These are phyloP conservation scores for Toxotes chatareus DNA, from an alignment of 2,113 vertebrate genomes.

Conservation along the genomic window DNA sequence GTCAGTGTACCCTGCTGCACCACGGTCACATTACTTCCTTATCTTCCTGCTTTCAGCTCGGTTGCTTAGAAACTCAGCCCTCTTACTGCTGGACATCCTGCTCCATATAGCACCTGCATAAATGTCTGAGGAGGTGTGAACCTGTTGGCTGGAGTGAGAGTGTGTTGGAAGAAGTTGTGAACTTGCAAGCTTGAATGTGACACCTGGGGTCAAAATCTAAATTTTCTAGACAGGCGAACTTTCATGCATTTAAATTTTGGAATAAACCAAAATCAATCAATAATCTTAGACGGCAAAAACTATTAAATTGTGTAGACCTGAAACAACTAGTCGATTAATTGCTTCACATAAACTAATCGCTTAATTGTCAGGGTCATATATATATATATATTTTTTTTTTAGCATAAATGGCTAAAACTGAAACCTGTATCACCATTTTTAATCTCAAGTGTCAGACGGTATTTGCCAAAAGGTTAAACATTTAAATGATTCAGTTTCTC, in stretches of 20 bases:
- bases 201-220: background rate
- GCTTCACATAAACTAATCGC: too few species aligned
- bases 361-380: too few species aligned
- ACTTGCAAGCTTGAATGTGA: background rate
- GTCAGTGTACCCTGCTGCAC: constrained; percentile 25
- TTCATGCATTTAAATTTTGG: background rate
- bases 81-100: constrained; percentile 27
- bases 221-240: background rate
- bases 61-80: constrained; percentile 63
- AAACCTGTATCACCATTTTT: background rate
- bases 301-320: background rate
- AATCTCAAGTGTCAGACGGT: background rate
- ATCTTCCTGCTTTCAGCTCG: constrained; percentile 41
- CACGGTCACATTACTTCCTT: constrained; percentile 31
- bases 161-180: background rate
- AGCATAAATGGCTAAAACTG: too few species aligned
- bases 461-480: background rate
- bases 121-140: constrained; percentile 27
- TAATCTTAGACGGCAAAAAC: too few species aligned
- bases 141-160: background rate
- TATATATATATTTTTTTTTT: too few species aligned
- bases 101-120: constrained; percentile 28
- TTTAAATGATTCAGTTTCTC: too few species aligned
- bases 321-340: too few species aligned
- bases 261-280: too few species aligned